Evolutionary conservation across 1,140 invertebrate species (phyloP).

Genomic region (Periplaneta americana): DNA sequence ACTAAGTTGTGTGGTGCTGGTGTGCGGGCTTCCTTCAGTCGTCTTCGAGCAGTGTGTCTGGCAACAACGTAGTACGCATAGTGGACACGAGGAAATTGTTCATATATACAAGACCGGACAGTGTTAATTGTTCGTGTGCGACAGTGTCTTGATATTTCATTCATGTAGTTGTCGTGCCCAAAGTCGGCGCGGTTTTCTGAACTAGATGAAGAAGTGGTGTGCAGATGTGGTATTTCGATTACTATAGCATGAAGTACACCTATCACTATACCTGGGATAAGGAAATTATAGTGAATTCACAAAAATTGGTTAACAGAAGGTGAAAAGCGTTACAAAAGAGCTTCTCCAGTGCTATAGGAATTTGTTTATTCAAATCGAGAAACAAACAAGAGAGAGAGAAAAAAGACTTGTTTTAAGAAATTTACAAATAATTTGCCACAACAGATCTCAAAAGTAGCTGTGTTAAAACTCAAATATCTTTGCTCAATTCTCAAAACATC

Average conservation of each 20-base stretch:
- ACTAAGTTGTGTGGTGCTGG: neutral
- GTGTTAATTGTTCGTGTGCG: too few relatives aligned
- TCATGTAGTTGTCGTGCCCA: neutral
- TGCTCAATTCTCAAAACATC: neutral
- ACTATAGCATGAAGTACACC: slow-evolving; percentile 54
- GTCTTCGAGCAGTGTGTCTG: neutral
- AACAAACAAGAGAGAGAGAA: neutral
- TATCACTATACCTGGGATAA: slow-evolving; percentile 84
- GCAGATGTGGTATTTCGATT: slow-evolving; percentile 21
- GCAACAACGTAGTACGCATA: neutral
- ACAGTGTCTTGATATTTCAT: neutral
- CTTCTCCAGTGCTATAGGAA: neutral
- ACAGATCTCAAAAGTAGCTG: neutral
- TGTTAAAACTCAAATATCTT: neutral
- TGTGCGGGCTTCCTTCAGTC: neutral
- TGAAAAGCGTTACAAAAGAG: slow-evolving; percentile 28
- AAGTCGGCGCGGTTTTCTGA: neutral
- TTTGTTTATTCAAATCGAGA: neutral
- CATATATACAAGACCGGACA: neutral
- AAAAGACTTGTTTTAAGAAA: neutral
- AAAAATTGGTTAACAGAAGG: slow-evolving; percentile 85
- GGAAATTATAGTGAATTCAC: slow-evolving; percentile 83
- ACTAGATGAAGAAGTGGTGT: neutral
- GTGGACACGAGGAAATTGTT: neutral
- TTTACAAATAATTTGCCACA: neutral